Conservation (phyloP, 2,113 vertebrate genomes). For the Chelonoidis abingdonii region DNA sequence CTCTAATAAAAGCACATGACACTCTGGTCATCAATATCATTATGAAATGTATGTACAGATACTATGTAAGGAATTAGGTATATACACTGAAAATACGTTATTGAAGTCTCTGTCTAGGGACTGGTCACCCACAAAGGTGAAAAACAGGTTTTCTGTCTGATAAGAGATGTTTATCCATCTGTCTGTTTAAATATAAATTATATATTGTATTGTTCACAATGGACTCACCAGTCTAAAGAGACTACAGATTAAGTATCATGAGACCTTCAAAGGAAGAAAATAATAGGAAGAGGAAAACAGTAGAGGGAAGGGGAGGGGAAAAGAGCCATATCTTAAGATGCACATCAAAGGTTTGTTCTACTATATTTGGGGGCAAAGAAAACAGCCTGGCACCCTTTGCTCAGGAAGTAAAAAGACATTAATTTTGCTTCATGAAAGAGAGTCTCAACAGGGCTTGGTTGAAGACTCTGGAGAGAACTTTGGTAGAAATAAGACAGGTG, state of each 20-base stretch:
- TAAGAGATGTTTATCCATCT: neutral
- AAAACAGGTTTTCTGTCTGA: neutral
- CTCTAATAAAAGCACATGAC: neutral
- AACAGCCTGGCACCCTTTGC: neutral
- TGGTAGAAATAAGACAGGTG: neutral
- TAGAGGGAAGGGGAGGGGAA: too few species aligned
- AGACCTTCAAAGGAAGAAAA: neutral
- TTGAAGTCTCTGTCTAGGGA: neutral
- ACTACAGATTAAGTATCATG: neutral
- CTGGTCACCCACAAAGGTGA: neutral
- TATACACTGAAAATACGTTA: neutral
- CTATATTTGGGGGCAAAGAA: neutral
- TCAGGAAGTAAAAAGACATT: neutral
- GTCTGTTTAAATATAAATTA: neutral
- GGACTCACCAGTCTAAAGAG: neutral
- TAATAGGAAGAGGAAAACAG: neutral
- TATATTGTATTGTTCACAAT: neutral
- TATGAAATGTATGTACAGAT: neutral
- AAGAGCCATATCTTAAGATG: neutral
- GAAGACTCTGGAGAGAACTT: neutral
- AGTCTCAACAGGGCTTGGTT: neutral
- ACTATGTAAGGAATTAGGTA: neutral
- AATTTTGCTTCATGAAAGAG: neutral
- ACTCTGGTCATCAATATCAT: neutral
- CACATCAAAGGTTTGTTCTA: neutral